These are phyloP conservation scores for Cybosia mesomella DNA, from an alignment of 2,888 invertebrate genomes.

Conservation along the genomic window DNA sequence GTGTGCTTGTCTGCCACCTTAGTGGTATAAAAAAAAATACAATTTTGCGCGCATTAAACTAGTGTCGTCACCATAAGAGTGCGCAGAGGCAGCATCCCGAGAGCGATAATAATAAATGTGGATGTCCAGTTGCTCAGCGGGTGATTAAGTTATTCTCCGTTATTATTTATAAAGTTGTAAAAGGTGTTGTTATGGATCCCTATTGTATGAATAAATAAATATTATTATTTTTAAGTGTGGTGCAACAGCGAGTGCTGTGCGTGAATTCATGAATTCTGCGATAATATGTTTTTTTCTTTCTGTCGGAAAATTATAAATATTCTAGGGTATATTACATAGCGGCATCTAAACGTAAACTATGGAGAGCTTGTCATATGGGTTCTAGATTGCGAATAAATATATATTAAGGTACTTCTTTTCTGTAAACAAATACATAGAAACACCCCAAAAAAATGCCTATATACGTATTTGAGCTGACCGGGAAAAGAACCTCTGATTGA, in stretches of 20 bases:
- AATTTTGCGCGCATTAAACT: not conserved
- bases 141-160: not conserved
- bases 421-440: too few relatives aligned
- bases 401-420: too few relatives aligned
- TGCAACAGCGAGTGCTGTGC: not conserved
- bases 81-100: not conserved
- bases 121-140: not conserved
- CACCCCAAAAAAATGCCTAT: too few relatives aligned
- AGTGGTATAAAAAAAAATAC: too few relatives aligned
- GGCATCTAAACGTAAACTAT: too few relatives aligned
- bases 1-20: too few relatives aligned
- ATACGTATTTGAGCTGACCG: too few relatives aligned
- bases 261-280: not conserved
- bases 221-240: not conserved
- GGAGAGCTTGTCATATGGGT: too few relatives aligned
- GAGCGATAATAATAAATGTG: not conserved
- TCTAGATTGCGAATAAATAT: too few relatives aligned
- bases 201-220: constrained; percentile 1
- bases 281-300: not conserved
- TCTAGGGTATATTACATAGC: too few relatives aligned
- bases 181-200: constrained; percentile 1
- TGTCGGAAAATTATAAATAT: too few relatives aligned
- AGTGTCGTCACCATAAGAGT: not conserved
- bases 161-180: constrained; percentile 7
- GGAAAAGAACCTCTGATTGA: too few relatives aligned